Base-by-base conservation (phyloP, 1,140 invertebrate species). In the Brachionus calyciflorus region DNA sequence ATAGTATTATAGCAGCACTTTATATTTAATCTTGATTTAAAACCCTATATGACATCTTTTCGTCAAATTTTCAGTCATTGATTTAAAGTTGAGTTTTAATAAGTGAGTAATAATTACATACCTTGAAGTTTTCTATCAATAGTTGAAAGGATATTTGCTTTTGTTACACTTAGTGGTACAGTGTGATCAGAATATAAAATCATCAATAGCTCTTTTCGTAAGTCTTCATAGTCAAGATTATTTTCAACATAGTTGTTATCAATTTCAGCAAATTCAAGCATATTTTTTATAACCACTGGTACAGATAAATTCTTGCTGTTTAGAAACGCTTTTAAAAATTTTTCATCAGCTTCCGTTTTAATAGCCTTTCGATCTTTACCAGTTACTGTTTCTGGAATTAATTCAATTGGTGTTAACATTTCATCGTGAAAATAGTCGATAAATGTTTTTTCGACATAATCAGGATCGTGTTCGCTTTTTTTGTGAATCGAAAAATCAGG, bases 211-310 rank as follows among this genome's bases (percentile, higher is more conserved):
- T 63, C 57, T 63, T 63, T 63, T 41, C 57, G 57, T 41, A 63
- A 63, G 7, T 63, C 57, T 40, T 63, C 57, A 63, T 63, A 63
- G 21, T 63, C 33, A 63, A 63, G 57, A 63, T 63, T 33, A 63
- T 63, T 63, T 41, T 63, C 57, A 63, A 41, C 33, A 63, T 41
- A 63, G 33, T 21, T 40, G 37, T 63, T 17, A 63, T 63, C 57
- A 1, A 63, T 21, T 21, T 63, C 17, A 41, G 14, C 14, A 63
- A 21, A 63, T 37, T 63, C 41, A 19, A 63, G 33, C 57, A 63
- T 63, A 41, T 63, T 37, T 63, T 63, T 63, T 10, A 63, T 63
- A 33, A 63, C 19, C 7, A 41, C 21, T 63, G 57, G 57, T 21
- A 63, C 57, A 33, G 30, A 37, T 24, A 63, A 12, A 63, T 63